Evolutionary conservation across 1,140 invertebrate species (phyloP), one percentile per base, ranked within the genome.

Genomic region (Spodoptera litura): DNA sequence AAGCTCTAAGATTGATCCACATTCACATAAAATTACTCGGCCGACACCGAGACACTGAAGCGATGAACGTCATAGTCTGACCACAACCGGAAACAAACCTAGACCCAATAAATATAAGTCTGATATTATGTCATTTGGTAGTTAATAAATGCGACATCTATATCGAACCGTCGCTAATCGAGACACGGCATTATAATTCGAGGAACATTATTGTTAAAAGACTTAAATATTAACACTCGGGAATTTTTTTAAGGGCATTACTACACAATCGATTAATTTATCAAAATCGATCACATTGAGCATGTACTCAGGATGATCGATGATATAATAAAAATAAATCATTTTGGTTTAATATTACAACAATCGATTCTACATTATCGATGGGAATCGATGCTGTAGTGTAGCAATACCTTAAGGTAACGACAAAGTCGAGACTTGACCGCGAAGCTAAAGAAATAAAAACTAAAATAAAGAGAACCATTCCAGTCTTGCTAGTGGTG

Each of bases 1-100:
- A 94, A 94, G 93, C 93, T 94, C 91, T 94, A 94, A 93, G 80
- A 93, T 94, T 94, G 93, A 91, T 94, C 91, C 91, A 90, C 91
- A 90, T 94, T 94, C 89, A 91, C 87, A 87, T 91, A 93, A 91
- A 89, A 87, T 81, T 89, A 85, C 83, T 86, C 86, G 86, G 59
- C 85, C 51, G 71, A 25, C 56, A 80, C 84, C 78, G 87, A 88
- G 80, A 85, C 82, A 87, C 77, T 77, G 78, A 89, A 87, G 85
- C 84, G 74, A 64, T 66, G 66, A 70, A 52, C 51, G 66, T 52
- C 64, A 53, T 31, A 70, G 11, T 68, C 66, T 53, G 66, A 70
- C 66, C 49, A 70, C 66, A 70, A 70, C 66, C 66, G 49, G 53
- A 70, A 51, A 27, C 15, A 44, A 70, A 12, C 38, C 66, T 52